These are phyloP conservation scores for Melinopterus prodromus DNA, from an alignment of 2,888 invertebrate genomes.

Conservation along the genomic window DNA sequence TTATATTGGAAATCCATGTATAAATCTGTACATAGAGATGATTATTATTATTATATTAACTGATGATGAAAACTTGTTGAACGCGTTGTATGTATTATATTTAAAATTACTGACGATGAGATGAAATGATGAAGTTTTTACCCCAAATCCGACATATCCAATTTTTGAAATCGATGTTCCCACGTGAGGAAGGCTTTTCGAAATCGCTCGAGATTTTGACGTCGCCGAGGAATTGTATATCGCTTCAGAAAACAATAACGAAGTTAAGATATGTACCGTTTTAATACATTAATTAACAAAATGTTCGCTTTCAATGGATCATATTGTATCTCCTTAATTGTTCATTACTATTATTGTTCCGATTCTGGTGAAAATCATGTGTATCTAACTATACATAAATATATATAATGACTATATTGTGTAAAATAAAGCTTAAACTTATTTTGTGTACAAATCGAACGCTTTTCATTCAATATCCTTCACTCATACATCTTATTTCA, in stretches of 20 bases:
- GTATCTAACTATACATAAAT: constrained; percentile 23
- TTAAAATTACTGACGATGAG: constrained; percentile 20
- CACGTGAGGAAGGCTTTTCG: constrained; percentile 19
- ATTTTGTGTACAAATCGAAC: constrained; percentile 56
- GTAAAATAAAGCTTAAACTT: constrained; percentile 61
- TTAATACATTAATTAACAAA: constrained; percentile 37
- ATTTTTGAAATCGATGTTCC: constrained; percentile 21
- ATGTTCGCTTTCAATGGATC: constrained; percentile 58
- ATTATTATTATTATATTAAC: constrained; percentile 22
- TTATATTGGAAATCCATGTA: constrained; percentile 25
- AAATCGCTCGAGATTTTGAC: constrained; percentile 13
- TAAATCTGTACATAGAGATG: constrained; percentile 30
- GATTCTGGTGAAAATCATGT: constrained; percentile 22
- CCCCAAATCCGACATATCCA: constrained; percentile 25
- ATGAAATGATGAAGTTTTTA: constrained; percentile 19
- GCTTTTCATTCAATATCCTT: constrained; percentile 29
- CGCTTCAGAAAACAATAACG: constrained; percentile 20
- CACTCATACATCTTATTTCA: neutral
- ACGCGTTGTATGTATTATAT: constrained; percentile 24
- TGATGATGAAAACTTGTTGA: constrained; percentile 19
- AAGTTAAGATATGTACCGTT: constrained; percentile 18
- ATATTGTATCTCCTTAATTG: constrained; percentile 53
- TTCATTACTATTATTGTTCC: constrained; percentile 52
- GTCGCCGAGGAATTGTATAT: constrained; percentile 11
- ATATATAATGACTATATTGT: constrained; percentile 43